Percentiles rank a stretch among this genome's conserved stretches.
Conservation (phyloP, 2,888 invertebrate species). For the Drosophila limbata region DNA sequence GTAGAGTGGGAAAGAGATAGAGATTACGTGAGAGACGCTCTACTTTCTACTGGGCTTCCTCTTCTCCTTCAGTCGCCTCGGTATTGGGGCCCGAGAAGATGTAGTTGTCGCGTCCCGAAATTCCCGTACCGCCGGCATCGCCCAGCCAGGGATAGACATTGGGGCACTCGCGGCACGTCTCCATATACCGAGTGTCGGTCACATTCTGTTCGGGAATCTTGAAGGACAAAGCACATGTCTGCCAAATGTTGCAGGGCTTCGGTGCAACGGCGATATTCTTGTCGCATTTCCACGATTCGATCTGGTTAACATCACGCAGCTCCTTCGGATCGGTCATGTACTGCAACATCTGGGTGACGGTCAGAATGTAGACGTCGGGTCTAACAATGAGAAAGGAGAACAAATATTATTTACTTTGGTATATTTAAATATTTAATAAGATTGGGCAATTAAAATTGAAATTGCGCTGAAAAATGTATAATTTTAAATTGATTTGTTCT, state of each 20-base stretch:
- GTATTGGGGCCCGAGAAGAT: slow-evolving; percentile 70
- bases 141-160: slow-evolving; percentile 95
- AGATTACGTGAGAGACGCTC: slow-evolving; percentile 2
- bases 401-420: slow-evolving; percentile 11
- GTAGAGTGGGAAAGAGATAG: neutral
- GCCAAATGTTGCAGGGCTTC: slow-evolving; percentile 91
- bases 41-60: slow-evolving; percentile 30
- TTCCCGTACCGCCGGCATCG: slow-evolving; percentile 93
- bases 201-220: slow-evolving; percentile 91
- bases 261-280: slow-evolving; percentile 90
- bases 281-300: slow-evolving; percentile 93
- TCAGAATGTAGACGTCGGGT: slow-evolving; percentile 94
- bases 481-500: too few relatives aligned
- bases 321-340: slow-evolving; percentile 96
- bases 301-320: slow-evolving; percentile 88
- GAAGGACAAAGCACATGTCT: slow-evolving; percentile 93
- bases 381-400: slow-evolving; percentile 86
- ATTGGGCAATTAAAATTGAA: neutral
- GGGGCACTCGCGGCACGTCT: slow-evolving; percentile 94
- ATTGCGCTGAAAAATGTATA: neutral
- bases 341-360: slow-evolving; percentile 94
- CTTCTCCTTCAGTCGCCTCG: slow-evolving; percentile 33
- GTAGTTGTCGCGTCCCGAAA: slow-evolving; percentile 92
- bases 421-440: neutral
- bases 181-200: slow-evolving; percentile 94